These are phyloP conservation scores for Heteractis magnifica DNA, from an alignment of 92 coral and sea anemone species.

Conservation along the genomic window DNA sequence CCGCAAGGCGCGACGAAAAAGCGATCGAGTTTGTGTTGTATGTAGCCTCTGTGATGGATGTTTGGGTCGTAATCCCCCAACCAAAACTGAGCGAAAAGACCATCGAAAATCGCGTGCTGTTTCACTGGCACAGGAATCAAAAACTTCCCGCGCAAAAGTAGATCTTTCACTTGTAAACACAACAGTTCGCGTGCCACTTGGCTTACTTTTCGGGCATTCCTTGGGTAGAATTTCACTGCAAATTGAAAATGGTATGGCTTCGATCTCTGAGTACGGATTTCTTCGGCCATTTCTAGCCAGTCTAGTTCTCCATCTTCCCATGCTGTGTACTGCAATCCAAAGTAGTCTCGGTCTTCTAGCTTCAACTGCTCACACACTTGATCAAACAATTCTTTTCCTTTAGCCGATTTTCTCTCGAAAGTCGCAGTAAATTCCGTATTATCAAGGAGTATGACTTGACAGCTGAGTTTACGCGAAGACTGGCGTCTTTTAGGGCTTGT, in stretches of 20 bases:
- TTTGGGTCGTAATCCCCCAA: slow-evolving; percentile 79
- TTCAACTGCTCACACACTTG: slow-evolving; percentile 59
- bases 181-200: slow-evolving; percentile 60
- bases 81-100: slow-evolving; percentile 80
- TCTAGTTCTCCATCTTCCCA: slow-evolving; percentile 86
- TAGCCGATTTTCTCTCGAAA: slow-evolving; percentile 71
- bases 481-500: slow-evolving; percentile 21
- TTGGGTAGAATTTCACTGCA: slow-evolving; percentile 81
- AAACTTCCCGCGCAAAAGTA: slow-evolving; percentile 76
- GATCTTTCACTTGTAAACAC: slow-evolving; percentile 85
- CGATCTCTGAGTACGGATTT: slow-evolving; percentile 69
- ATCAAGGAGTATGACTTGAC: slow-evolving; percentile 81
- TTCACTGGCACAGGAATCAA: slow-evolving; percentile 54
- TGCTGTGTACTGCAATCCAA: slow-evolving; percentile 85
- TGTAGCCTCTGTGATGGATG: slow-evolving; percentile 78
- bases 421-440: slow-evolving; percentile 56
- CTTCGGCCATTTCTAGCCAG: slow-evolving; percentile 68
- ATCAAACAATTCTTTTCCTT: slow-evolving; percentile 67
- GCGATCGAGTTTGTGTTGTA: slow-evolving; percentile 78
- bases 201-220: slow-evolving; percentile 44
- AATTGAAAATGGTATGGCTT: slow-evolving; percentile 91
- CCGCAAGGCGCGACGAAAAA: slow-evolving; percentile 91
- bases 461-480: slow-evolving; percentile 53
- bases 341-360: slow-evolving; percentile 57
- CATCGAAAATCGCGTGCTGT: slow-evolving; percentile 80